Base-by-base conservation (phyloP, 2,888 invertebrate genomes). In the Sicus ferrugineus region DNA sequence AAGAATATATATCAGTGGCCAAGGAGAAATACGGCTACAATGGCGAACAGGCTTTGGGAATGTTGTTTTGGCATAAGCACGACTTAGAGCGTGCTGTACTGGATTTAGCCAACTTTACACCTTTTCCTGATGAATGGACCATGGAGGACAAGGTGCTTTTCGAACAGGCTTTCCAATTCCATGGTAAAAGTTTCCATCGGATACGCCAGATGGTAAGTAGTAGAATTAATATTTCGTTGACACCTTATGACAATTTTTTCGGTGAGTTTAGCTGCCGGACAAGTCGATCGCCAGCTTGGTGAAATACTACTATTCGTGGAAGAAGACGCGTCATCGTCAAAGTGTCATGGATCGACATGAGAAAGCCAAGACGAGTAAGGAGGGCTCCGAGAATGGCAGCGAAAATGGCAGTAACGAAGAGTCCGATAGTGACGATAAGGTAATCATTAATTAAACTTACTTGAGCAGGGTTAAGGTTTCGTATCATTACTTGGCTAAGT, bases 301-400 rank as follows among this genome's bases (percentile, higher is more conserved):
- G 1, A 97, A 97, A 86, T 97, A 97, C 85, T 98, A 98, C 86
- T 98, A 98, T 84, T 95, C 96, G 79, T 98, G 98, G 98, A 98
- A 98, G 86, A 98, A 98, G 85, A 95, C 96, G 26, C 88, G 96
- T 77, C 93, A 94, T 78, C 90, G 96, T 70, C 95, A 94, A 68
- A 97, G 97, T 79, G 88, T 97, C 46, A 97, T 98, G 95, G 98
- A 98, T 86, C 90, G 93, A 56, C 93, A 93, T 72, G 90, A 90
- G 71, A 84, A 86, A 70, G 81, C 83, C 42, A 88, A 89, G 73
- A 81, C 83, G 19, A 83, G 81, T 64, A 88, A 89, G 73, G 89
- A 89, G 73, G 89, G 89, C 69, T 92, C 93, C 73, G 94, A 95
- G 76, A 93, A 90, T 69, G 93, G 92, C 58, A 93, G 93, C 31